phyloP scores from a whole-genome alignment of 1,140 invertebrate species.

The Diuraphis noxia region DNA sequence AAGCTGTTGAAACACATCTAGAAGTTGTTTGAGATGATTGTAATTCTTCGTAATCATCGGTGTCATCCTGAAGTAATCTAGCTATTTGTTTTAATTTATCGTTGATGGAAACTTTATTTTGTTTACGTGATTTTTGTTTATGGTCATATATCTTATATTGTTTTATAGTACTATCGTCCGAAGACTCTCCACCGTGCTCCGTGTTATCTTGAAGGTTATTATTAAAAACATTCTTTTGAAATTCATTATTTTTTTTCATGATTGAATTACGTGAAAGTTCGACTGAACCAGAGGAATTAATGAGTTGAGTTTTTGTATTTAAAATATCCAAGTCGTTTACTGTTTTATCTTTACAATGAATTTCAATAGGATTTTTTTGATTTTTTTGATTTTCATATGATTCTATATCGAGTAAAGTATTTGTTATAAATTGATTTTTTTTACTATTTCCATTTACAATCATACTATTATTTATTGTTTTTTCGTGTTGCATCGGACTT shows the following conservation, averaged over 20 bases:
- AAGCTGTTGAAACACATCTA: slow-evolving; percentile 34
- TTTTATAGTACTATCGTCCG: slow-evolving; percentile 46
- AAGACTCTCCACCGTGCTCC: not conserved
- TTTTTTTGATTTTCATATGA: not conserved
- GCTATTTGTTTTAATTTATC: slow-evolving; percentile 35
- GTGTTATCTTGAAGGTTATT: not conserved
- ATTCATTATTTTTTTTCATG: not conserved
- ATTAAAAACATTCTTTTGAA: not conserved
- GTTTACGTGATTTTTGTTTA: not conserved
- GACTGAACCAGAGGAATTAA: not conserved
- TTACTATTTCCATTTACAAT: not conserved
- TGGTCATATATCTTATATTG: not conserved
- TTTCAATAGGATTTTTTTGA: too few species aligned
- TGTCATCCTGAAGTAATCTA: slow-evolving; percentile 22
- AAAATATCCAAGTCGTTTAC: not conserved
- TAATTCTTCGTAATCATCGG: slow-evolving; percentile 43
- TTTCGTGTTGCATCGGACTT: not conserved
- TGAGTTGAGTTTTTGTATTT: not conserved
- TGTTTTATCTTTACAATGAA: not conserved
- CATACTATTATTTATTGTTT: not conserved
- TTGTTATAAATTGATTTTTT: not conserved
- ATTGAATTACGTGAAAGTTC: not conserved
- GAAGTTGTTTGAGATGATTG: slow-evolving; percentile 26
- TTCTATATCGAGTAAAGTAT: not conserved
- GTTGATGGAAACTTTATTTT: not conserved